Conservation (phyloP, 1,140 invertebrate species). For the Colletes latitarsis region DNA sequence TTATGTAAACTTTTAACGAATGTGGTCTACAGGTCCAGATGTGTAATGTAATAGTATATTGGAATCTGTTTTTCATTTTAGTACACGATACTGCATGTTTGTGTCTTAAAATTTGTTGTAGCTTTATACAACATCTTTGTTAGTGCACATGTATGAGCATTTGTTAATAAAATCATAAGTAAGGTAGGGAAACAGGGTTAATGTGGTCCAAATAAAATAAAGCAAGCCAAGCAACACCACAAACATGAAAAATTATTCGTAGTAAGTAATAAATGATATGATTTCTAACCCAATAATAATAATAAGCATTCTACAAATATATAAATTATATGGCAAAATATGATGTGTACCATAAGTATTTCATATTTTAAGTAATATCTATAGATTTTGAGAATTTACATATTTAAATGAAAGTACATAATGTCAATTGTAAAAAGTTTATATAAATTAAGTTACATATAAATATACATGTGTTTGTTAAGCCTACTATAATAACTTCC, state of each 20-base stretch:
- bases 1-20: conserved; percentile 53
- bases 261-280: conserved; percentile 60
- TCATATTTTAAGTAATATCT: neutral
- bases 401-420: neutral
- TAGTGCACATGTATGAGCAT: conserved; percentile 77
- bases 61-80: conserved; percentile 39
- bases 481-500: too few species aligned
- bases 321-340: conserved; percentile 61
- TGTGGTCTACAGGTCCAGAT: conserved; percentile 58
- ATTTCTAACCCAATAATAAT: conserved; percentile 57
- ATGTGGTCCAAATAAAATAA: conserved; percentile 78
- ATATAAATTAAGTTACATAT: conserved; percentile 14
- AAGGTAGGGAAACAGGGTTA: conserved; percentile 77
- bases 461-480: neutral
- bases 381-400: neutral
- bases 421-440: conserved; percentile 1
- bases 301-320: conserved; percentile 72
- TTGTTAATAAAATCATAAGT: conserved; percentile 77
- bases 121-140: conserved; percentile 62
- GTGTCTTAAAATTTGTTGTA: conserved; percentile 47
- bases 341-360: conserved; percentile 49
- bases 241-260: conserved; percentile 65
- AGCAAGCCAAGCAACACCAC: conserved; percentile 78
- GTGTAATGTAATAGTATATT: conserved; percentile 28
- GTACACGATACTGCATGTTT: conserved; percentile 35